Evolutionary conservation across 2,113 vertebrate genomes (phyloP).

Genomic region (Muntiacus reevesi): DNA sequence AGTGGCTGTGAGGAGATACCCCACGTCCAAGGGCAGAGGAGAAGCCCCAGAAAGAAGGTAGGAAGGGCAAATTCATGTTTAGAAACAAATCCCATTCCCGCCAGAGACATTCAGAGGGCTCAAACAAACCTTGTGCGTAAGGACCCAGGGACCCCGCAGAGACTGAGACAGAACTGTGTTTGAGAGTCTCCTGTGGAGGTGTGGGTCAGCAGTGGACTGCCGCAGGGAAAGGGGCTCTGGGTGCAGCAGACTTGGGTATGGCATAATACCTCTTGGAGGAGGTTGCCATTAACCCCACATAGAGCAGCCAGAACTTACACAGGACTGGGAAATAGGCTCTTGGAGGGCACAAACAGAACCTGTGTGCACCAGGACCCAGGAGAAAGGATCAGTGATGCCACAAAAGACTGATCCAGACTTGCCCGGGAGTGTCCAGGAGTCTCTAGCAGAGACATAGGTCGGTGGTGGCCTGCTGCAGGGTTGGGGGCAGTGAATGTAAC

Average conservation of each 20-base stretch:
- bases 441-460: not conserved
- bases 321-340: not conserved
- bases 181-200: not conserved
- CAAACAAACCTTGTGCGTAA: not conserved
- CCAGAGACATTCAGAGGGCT: not conserved
- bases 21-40: not conserved
- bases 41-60: not conserved
- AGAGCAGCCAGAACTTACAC: not conserved
- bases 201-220: not conserved
- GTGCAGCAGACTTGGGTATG: not conserved
- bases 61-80: not conserved
- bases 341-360: not conserved
- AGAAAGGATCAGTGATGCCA: not conserved
- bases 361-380: not conserved
- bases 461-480: not conserved
- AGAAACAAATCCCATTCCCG: not conserved
- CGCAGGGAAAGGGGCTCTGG: not conserved
- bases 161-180: not conserved
- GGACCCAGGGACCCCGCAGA: not conserved
- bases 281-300: not conserved
- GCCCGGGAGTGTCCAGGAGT: not conserved
- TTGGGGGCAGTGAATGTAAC: not conserved
- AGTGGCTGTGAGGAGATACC: not conserved
- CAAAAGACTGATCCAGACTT: not conserved
- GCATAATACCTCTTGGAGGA: not conserved